Evolutionary conservation across 2,888 invertebrate species (phyloP), one percentile per base, ranked within the genome.

Genomic region (Cyrtodaria siliqua): DNA sequence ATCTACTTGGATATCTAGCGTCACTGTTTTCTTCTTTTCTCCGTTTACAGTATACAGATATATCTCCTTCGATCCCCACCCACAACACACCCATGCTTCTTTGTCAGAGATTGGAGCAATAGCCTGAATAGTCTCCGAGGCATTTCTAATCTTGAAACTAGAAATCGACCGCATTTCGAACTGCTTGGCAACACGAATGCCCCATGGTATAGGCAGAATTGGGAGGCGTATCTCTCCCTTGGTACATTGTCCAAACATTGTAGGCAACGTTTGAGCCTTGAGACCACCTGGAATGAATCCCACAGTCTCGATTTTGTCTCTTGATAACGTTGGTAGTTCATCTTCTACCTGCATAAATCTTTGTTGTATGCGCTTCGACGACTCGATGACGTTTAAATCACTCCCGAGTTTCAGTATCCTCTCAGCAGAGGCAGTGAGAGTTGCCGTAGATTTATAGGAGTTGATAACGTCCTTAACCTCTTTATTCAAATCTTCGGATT

Each of bases 21-120:
- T 79, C 18, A 78, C 72, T 14, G 79, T 77, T 16, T 75, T 77
- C 42, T 79, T 73, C 47, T 80, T 81, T 20, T 79, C 79, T 1
- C 85, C 85, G 14, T 79, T 72, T 23, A 77, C 74, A 1, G 81
- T 72, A 59, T 70, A 84, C 12, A 85, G 73, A 33, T 77, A 63
- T 33, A 82, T 81, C 38, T 85, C 79, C 44, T 83, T 82, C 1
- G 79, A 72, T n/a, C 85, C 85, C 85, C 85, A 85, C 0, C 85
- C 85, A 64, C 82, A 82, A 24, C 79, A 75, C 6, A 85, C 49
- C 85, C 85, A 85, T 0, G 85, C 85, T 44, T 85, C 84, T 16
- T 72, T 79, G 6, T 81, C 85, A 1, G 82, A 84, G 2, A 84
- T 70, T 14, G 85, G 85, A 0, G 85, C 85, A 23, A 85, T 85